These are phyloP conservation scores for Macrobrachium rosenbergii DNA, from an alignment of 1,140 invertebrate species.

Conservation along the genomic window DNA sequence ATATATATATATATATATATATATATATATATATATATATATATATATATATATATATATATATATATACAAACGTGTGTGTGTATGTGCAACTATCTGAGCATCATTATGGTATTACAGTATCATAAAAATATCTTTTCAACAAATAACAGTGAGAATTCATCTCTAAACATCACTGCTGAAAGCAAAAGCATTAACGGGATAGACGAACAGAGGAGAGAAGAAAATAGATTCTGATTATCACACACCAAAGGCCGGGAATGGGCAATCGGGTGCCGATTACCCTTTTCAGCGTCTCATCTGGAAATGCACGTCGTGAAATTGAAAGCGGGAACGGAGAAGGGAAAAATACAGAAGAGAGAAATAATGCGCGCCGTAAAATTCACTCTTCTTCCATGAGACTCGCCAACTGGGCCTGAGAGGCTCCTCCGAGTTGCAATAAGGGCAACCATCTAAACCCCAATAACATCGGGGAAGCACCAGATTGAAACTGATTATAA, in stretches of 20 bases:
- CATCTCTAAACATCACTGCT: not conserved
- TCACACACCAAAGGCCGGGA: too few relatives aligned
- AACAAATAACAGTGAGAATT: too few relatives aligned
- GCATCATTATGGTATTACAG: not conserved
- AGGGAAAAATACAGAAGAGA: not conserved
- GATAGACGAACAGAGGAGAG: not conserved
- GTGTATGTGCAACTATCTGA: not conserved
- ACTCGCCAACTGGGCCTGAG: not conserved
- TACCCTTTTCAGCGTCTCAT: too few relatives aligned
- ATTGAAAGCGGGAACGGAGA: not conserved
- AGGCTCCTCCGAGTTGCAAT: conserved; percentile 34
- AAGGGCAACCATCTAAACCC: not conserved
- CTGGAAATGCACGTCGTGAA: too few relatives aligned
- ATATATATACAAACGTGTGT: not conserved
- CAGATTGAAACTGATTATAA: conserved; percentile 58
- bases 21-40: not conserved
- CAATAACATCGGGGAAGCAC: conserved; percentile 44
- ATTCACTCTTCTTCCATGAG: conserved; percentile 8
- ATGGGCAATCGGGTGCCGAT: too few relatives aligned
- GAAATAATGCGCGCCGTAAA: conserved; percentile 17
- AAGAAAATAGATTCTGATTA: too few relatives aligned
- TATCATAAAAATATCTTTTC: too few relatives aligned
- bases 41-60: not conserved
- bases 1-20: not conserved
- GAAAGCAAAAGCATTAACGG: not conserved